phyloP scores from a whole-genome alignment of 2,113 vertebrate genomes.

The Aramus guarauna region DNA sequence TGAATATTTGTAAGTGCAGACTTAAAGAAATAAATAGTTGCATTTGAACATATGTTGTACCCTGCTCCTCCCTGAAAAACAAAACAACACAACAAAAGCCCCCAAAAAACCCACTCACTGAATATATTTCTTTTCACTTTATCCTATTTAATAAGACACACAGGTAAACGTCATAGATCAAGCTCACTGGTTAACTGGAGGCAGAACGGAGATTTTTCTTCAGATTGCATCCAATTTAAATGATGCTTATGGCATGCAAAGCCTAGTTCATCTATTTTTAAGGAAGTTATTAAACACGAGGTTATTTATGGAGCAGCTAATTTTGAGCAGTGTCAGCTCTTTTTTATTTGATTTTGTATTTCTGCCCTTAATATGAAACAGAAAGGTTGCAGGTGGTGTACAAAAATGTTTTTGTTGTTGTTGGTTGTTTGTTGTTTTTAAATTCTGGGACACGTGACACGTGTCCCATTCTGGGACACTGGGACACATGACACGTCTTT shows the following conservation, averaged over 20 bases:
- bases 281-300: not conserved
- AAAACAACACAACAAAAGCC: not conserved
- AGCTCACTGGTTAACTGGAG: not conserved
- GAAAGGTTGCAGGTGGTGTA: not conserved
- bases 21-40: not conserved
- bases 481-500: not conserved
- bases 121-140: not conserved
- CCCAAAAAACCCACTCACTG: not conserved
- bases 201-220: not conserved
- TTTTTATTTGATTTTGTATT: not conserved
- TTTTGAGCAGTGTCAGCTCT: not conserved
- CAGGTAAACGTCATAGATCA: not conserved
- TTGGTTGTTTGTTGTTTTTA: not conserved
- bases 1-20: not conserved
- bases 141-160: not conserved
- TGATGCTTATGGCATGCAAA: not conserved
- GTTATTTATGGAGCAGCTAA: not conserved
- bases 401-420: not conserved
- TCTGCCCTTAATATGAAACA: not conserved
- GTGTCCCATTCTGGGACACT: too few species aligned
- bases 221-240: not conserved
- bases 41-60: not conserved
- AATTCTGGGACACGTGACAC: not conserved
- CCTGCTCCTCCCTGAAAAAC: rapidly evolving
- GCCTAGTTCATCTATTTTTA: not conserved